These are phyloP conservation scores for Belonocnema kinseyi DNA, from an alignment of 1,140 invertebrate species.

Conservation along the genomic window DNA sequence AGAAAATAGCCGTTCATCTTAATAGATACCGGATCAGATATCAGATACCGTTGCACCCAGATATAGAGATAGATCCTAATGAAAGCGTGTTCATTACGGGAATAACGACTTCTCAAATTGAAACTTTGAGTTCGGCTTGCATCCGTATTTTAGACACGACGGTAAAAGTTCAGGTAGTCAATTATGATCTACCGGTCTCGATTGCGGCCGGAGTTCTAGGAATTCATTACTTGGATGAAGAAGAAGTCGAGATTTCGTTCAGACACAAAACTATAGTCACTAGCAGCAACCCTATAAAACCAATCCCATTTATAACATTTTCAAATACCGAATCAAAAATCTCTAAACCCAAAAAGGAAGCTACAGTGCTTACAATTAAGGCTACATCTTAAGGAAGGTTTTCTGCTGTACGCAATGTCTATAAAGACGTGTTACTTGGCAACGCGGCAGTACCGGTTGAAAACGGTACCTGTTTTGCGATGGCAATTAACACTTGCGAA, in stretches of 20 bases:
- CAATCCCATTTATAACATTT: neutral
- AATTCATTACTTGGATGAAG: neutral
- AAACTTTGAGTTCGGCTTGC: neutral
- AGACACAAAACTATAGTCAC: neutral
- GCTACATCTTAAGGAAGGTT: neutral
- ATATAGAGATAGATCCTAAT: neutral
- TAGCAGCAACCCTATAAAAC: neutral
- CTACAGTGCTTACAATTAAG: constrained; percentile 2
- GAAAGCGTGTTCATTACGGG: neutral
- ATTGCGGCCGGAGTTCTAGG: neutral
- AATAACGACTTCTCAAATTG: neutral
- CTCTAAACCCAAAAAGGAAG: neutral
- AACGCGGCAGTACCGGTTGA: neutral
- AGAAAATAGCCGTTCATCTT: neutral
- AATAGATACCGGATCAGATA: neutral
- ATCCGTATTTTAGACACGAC: neutral
- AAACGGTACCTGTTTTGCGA: neutral
- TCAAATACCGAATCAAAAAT: neutral
- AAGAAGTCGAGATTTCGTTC: neutral
- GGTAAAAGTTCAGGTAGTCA: neutral
- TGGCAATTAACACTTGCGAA: neutral
- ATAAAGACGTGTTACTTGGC: neutral
- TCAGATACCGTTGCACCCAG: neutral
- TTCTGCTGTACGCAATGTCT: neutral
- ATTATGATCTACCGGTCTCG: neutral